Base-by-base conservation (phyloP, 2,797 vertebrate genomes). In the Sus cebifrons region DNA sequence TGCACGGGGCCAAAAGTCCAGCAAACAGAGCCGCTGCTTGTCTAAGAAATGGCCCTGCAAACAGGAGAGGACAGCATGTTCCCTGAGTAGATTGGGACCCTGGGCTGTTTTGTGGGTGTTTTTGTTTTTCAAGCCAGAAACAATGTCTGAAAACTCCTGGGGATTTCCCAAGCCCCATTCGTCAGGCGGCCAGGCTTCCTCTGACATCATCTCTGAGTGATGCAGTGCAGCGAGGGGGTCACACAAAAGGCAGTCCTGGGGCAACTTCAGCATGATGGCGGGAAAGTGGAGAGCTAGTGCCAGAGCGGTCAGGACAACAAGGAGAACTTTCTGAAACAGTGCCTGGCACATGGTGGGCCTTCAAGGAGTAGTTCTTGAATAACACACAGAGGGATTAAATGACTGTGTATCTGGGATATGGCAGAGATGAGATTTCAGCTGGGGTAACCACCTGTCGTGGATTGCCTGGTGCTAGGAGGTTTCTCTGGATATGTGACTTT, bases 61-160 rank as follows among this genome's bases (percentile, higher is more conserved):
- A 97, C 96, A 97, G 96, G 96, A 97, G 98, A 98, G 98, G 98
- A 99, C 98, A 97, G 97, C 97, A 98, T 98, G 98, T 99, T 98
- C 98, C 97, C 98, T 97, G 95, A 98, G 98, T 95, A 98, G 97
- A 95, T 81, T 96, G 85, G 85, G 96, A 78, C 98, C 92, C 89
- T 97, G 84, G 87, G 84, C 98, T 98, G 93, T 97, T 98, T 97
- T 40, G 23, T 0, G 85, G 68, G 83, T 96, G 85, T 97, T 98
- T 97, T 97, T 98, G 97, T 98, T 98, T 95, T 95, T 94, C 91
- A 98, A 95, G 96, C 97, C 98, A 98, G 97, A 98, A 98, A 97
- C 97, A 98, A 98, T 97, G 98, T 98, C 98, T 98, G 97, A 98
- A 98, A 98, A 98, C 97, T 98, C 97, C 98, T 98, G 98, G 97